A percentile compares a stretch with the other conserved stretches of the same genome.
Evolutionary conservation across 2,797 vertebrate genomes (phyloP).

Genomic region (Pteronotus mesoamericanus): DNA sequence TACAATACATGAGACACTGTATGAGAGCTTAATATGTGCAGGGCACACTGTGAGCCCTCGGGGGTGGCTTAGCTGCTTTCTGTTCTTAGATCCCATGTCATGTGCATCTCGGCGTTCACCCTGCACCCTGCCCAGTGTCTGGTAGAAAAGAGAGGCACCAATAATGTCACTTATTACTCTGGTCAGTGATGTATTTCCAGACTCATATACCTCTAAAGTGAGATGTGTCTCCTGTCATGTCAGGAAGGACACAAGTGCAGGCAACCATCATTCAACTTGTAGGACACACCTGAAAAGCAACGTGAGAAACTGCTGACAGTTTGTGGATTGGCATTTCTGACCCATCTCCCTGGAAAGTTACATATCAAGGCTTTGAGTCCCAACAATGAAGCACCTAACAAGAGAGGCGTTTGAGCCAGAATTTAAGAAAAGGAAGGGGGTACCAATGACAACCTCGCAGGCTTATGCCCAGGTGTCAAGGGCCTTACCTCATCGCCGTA

Average conservation of each 20-base stretch:
- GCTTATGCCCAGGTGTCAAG: rapidly evolving
- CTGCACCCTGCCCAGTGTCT: not conserved
- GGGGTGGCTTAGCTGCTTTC: not conserved
- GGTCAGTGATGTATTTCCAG: not conserved
- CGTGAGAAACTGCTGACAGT: not conserved
- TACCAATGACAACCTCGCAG: too few species aligned
- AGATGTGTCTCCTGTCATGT: not conserved
- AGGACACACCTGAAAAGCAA: not conserved
- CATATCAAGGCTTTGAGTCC: not conserved
- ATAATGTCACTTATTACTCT: not conserved
- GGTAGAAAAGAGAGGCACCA: not conserved
- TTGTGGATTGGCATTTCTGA: not conserved
- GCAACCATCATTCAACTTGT: too few species aligned
- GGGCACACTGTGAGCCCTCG: rapidly evolving
- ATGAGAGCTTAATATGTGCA: rapidly evolving
- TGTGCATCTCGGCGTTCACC: not conserved
- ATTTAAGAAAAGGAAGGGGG: not conserved
- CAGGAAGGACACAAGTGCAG: not conserved
- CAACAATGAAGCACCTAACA: not conserved
- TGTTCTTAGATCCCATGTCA: not conserved
- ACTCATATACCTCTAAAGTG: not conserved
- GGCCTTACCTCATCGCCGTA: conserved; percentile 92
- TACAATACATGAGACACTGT: not conserved
- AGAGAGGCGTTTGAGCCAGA: not conserved
- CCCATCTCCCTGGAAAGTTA: not conserved